phyloP scores from a whole-genome alignment of 2,888 invertebrate species.

The Mythimna vitellina region DNA sequence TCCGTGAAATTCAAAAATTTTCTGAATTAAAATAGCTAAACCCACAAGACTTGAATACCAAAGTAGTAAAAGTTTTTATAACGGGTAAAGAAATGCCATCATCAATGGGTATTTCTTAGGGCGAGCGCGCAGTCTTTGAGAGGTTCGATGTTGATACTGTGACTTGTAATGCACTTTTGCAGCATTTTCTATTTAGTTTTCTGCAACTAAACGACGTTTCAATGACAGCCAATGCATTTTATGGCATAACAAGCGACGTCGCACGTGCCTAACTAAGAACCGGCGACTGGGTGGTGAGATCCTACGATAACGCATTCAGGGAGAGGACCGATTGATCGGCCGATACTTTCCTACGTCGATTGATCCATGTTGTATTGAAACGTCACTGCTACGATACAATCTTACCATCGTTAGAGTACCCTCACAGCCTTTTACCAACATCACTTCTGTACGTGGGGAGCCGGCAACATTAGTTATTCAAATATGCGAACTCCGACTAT shows the following conservation, averaged over 20 bases:
- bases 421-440: constrained; percentile 75
- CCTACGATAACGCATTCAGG: constrained; percentile 69
- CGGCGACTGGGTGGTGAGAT: constrained; percentile 72
- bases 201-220: constrained; percentile 28
- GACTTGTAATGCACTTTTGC: constrained; percentile 16
- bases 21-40: constrained; percentile 62
- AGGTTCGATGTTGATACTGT: constrained; percentile 6
- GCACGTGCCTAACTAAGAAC: constrained; percentile 69
- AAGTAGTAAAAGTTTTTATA: constrained; percentile 29
- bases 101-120: constrained; percentile 5
- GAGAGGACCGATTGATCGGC: constrained; percentile 73
- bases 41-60: constrained; percentile 62
- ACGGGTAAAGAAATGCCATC: constrained; percentile 27
- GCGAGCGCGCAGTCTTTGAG: background rate
- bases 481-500: constrained; percentile 84
- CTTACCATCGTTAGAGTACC: constrained; percentile 84
- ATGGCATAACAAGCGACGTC: constrained; percentile 49
- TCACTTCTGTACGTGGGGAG: constrained; percentile 74
- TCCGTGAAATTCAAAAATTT: constrained; percentile 68
- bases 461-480: constrained; percentile 85
- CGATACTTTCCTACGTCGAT: constrained; percentile 78
- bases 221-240: constrained; percentile 31
- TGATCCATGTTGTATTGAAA: constrained; percentile 89
- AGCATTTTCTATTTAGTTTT: constrained; percentile 24
- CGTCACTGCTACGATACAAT: constrained; percentile 86